These are phyloP conservation scores for Odontomyia ornata DNA, from an alignment of 2,888 invertebrate species.

Conservation along the genomic window DNA sequence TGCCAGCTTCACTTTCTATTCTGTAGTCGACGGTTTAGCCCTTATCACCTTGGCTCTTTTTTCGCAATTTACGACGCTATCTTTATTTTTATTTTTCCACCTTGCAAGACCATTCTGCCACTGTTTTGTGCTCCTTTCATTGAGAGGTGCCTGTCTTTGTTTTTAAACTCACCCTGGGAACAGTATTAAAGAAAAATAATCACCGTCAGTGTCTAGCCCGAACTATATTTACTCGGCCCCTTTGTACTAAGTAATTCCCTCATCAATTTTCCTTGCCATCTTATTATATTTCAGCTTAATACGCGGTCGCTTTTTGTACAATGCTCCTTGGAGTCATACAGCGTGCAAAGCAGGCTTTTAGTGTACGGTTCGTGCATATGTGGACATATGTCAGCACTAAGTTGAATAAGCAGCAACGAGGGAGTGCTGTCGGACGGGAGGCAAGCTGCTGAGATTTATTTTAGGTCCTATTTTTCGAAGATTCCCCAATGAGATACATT, in stretches of 20 bases:
- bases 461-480: neutral
- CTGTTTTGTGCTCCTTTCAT: constrained; percentile 40
- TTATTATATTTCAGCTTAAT: constrained; percentile 59
- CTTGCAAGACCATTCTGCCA: constrained; percentile 32
- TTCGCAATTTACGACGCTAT: constrained; percentile 24
- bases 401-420: neutral
- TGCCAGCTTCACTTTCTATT: neutral
- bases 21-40: constrained; percentile 7
- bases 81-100: constrained; percentile 30
- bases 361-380: neutral
- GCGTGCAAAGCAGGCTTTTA: constrained; percentile 31
- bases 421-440: neutral
- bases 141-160: constrained; percentile 39
- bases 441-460: constrained; percentile 31
- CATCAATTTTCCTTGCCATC: constrained; percentile 42
- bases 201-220: constrained; percentile 47
- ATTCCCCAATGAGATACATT: constrained; percentile 30
- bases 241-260: constrained; percentile 45
- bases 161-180: constrained; percentile 50
- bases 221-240: constrained; percentile 46
- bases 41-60: constrained; percentile 37
- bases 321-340: constrained; percentile 28
- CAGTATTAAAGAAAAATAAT: constrained; percentile 50
- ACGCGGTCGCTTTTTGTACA: constrained; percentile 17
- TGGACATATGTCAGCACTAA: constrained; percentile 22